phyloP scores from a whole-genome alignment of 2,113 vertebrate genomes.

The Motacilla alba region DNA sequence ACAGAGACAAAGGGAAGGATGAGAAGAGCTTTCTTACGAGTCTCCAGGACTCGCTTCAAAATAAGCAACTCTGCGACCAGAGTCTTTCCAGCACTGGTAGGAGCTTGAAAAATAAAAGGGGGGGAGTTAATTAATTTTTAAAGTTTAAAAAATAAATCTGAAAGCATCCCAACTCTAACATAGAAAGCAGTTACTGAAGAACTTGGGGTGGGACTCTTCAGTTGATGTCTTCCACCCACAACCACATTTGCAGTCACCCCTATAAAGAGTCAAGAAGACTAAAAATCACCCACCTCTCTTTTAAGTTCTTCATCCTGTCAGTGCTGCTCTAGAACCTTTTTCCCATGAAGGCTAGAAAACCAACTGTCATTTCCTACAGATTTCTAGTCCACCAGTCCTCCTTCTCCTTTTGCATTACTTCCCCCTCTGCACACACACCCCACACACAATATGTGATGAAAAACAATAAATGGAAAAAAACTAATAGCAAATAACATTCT shows the following conservation, averaged over 20 bases:
- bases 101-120: slow-evolving; percentile 56
- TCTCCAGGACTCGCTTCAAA: slow-evolving; percentile 91
- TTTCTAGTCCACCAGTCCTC: neutral
- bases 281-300: neutral
- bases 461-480: neutral
- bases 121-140: neutral
- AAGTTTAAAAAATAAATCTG: neutral
- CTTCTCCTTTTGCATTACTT: neutral
- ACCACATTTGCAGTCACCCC: neutral
- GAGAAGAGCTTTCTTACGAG: slow-evolving; percentile 89
- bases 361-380: neutral
- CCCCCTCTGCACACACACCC: neutral
- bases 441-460: neutral
- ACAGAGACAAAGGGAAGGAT: slow-evolving; percentile 97
- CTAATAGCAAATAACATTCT: neutral
- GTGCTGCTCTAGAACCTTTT: neutral
- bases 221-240: neutral
- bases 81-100: slow-evolving; percentile 97
- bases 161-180: neutral
- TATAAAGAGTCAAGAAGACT: neutral
- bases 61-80: slow-evolving; percentile 93
- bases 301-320: neutral
- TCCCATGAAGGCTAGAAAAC: neutral
- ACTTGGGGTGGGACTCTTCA: neutral
- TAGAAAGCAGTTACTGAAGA: neutral